phyloP scores from a whole-genome alignment of 2,888 invertebrate species.

The Cerastis rubricosa region DNA sequence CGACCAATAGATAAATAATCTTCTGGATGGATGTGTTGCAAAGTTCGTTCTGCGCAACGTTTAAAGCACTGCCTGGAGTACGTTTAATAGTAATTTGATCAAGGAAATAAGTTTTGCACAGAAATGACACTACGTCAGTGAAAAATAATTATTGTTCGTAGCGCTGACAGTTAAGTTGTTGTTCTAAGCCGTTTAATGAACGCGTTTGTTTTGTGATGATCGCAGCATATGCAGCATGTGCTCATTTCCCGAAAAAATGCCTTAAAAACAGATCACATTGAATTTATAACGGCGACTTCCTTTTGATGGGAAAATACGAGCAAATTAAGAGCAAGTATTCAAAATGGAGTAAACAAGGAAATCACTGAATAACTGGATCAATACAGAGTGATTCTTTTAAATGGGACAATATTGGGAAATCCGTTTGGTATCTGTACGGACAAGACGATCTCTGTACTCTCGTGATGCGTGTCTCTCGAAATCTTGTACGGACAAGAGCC shows the following conservation, averaged over 20 bases:
- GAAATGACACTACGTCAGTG: background rate
- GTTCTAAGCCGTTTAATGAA: background rate
- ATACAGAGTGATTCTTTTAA: background rate
- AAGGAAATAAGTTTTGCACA: background rate
- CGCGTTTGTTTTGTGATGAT: background rate
- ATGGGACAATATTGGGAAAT: background rate
- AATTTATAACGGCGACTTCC: background rate
- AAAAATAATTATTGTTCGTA: background rate
- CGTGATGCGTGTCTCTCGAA: too few relatives aligned
- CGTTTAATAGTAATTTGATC: background rate
- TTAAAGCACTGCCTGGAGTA: too few relatives aligned
- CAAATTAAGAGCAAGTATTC: slow-evolving; percentile 10
- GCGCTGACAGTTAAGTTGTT: too few relatives aligned
- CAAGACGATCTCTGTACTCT: too few relatives aligned
- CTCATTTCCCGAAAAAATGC: background rate
- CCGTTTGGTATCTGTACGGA: too few relatives aligned
- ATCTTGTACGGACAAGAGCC: background rate
- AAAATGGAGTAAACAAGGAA: background rate
- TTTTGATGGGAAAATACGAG: background rate
- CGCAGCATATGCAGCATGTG: background rate
- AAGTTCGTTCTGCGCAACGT: too few relatives aligned
- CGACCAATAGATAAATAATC: background rate
- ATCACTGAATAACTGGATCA: background rate
- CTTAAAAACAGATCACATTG: background rate
- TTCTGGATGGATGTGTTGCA: background rate